phyloP scores from a whole-genome alignment of 2,113 vertebrate genomes.

The Nycticebus coucang region DNA sequence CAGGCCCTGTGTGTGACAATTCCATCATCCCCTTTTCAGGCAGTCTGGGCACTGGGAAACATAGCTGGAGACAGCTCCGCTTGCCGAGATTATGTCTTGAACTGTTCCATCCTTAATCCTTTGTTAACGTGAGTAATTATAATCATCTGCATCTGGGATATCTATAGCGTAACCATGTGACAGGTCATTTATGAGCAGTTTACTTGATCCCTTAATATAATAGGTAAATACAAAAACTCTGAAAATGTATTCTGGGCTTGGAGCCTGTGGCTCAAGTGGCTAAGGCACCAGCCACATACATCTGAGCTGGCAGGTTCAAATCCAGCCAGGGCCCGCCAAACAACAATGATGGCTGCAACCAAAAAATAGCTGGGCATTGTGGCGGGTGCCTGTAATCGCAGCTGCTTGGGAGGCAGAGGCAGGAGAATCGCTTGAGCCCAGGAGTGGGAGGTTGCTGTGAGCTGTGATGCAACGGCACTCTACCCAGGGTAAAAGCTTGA shows the following conservation, averaged over 20 bases:
- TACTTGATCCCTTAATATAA: conserved; percentile 38
- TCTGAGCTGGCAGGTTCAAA: no score
- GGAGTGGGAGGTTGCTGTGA: no score
- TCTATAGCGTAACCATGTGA: background rate
- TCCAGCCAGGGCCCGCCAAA: no score
- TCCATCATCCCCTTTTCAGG: conserved; percentile 86
- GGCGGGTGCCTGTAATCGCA: no score
- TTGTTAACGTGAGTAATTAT: conserved; percentile 92
- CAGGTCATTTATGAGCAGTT: background rate
- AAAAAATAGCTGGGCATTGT: no score
- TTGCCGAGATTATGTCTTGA: conserved; percentile 97
- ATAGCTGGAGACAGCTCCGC: conserved; percentile 98
- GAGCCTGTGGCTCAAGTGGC: background rate
- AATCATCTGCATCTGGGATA: conserved; percentile 6
- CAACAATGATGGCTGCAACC: no score
- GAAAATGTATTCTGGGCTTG: no score
- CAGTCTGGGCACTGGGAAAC: conserved; percentile 98
- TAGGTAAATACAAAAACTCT: background rate
- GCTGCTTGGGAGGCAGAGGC: no score
- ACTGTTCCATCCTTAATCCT: conserved; percentile 97
- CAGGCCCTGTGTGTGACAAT: conserved; percentile 26
- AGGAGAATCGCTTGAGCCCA: no score
- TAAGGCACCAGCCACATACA: background rate
- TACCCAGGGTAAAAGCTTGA: no score
- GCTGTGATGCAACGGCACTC: no score